Conservation (phyloP, 1,140 invertebrate species). For the Subanguina moxae region DNA sequence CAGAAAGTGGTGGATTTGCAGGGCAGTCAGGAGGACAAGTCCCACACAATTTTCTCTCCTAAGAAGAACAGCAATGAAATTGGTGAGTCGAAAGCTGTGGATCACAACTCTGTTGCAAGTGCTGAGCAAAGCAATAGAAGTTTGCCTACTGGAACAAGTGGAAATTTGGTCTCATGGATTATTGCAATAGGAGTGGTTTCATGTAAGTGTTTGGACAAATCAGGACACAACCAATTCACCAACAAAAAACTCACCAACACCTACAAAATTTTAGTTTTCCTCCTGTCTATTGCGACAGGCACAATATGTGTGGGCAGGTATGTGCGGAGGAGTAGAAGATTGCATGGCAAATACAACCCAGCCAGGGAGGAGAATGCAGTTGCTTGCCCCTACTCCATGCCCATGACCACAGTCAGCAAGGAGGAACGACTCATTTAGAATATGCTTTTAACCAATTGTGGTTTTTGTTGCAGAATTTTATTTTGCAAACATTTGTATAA, state of each 20-base stretch:
- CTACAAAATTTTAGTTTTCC: conserved; percentile 12
- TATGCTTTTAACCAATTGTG: too few relatives aligned
- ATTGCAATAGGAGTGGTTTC: background rate
- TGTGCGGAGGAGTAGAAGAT: conserved; percentile 23
- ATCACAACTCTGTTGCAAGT: too few relatives aligned
- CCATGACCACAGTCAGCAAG: conserved; percentile 12
- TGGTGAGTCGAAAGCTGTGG: too few relatives aligned
- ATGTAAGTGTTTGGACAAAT: background rate
- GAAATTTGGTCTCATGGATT: background rate
- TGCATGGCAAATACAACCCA: conserved; percentile 28
- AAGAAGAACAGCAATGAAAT: too few relatives aligned
- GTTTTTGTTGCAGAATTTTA: too few relatives aligned
- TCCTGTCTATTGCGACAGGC: conserved; percentile 15
- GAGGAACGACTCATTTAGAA: conserved; percentile 29
- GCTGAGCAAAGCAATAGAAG: too few relatives aligned
- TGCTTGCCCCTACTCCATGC: conserved; percentile 4
- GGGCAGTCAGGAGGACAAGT: too few relatives aligned
- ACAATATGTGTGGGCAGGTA: conserved; percentile 22
- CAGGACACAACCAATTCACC: background rate
- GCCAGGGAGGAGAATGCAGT: background rate
- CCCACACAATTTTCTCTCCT: too few relatives aligned
- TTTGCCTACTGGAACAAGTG: too few relatives aligned
- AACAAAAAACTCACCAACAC: background rate
- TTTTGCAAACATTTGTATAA: too few relatives aligned
- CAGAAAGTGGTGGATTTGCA: too few relatives aligned